Evolutionary conservation across 2,113 vertebrate genomes (phyloP).

Genomic region (Pithys albifrons): DNA sequence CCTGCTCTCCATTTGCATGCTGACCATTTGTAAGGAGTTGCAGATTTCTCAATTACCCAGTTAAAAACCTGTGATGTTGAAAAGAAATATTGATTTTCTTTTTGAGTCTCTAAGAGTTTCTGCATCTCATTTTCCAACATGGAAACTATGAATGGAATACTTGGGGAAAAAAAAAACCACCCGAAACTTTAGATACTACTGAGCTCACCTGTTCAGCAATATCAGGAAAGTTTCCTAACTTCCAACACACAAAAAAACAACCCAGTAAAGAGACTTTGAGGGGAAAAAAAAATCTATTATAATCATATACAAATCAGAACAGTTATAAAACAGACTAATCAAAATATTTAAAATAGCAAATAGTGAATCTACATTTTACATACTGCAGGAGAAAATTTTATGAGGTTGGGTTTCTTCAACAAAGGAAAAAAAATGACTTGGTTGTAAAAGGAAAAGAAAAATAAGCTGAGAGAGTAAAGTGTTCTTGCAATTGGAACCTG

Average conservation of each 20-base stretch:
- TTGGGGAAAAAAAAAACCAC: background rate
- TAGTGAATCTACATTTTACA: background rate
- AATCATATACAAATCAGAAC: background rate
- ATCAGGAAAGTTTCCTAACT: background rate
- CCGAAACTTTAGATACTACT: background rate
- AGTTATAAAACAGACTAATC: background rate
- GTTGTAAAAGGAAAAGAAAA: background rate
- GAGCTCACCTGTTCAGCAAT: background rate
- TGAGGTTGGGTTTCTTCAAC: background rate
- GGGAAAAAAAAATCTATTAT: background rate
- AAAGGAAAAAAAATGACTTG: background rate
- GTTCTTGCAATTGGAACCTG: background rate
- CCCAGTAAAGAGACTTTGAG: background rate
- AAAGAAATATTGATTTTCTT: background rate
- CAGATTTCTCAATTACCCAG: background rate
- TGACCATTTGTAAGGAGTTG: background rate
- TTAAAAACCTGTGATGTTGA: background rate
- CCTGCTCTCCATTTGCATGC: background rate
- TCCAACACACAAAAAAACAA: background rate
- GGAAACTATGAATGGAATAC: background rate
- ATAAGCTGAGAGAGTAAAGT: background rate
- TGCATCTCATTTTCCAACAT: background rate
- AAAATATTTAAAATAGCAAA: background rate
- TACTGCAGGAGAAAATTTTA: background rate
- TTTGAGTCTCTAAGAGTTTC: background rate